Conservation (phyloP, 2,888 invertebrate genomes). For the Octonoba sinensis region DNA sequence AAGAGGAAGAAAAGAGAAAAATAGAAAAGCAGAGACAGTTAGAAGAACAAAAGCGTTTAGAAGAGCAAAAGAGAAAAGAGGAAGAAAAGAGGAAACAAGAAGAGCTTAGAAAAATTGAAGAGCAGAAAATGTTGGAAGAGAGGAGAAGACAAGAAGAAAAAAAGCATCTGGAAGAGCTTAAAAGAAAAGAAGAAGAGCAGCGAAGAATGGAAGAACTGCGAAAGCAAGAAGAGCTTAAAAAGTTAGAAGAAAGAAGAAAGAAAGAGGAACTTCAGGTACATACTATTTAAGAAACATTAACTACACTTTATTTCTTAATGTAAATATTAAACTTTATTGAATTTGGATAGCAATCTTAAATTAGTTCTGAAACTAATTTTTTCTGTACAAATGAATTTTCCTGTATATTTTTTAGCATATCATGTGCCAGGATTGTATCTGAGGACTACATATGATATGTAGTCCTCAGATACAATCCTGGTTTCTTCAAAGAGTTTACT, state of each 20-base stretch:
- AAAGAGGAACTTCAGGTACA: conserved; percentile 36
- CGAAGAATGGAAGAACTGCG: conserved; percentile 60
- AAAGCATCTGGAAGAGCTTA: conserved; percentile 50
- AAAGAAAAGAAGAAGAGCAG: conserved; percentile 62
- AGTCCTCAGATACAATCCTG: too few species aligned
- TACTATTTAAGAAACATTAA: not conserved
- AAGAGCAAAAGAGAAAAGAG: conserved; percentile 61
- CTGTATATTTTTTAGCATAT: too few species aligned
- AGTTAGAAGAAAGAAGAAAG: conserved; percentile 56
- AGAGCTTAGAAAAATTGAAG: conserved; percentile 48
- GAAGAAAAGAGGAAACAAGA: conserved; percentile 58
- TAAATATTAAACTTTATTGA: too few species aligned
- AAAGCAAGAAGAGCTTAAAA: conserved; percentile 60
- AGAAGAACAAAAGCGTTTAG: conserved; percentile 66
- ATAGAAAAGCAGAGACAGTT: conserved; percentile 51
- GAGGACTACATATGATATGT: too few species aligned
- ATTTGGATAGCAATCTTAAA: too few species aligned
- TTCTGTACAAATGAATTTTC: too few species aligned
- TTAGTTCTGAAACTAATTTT: too few species aligned
- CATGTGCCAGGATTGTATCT: too few species aligned
- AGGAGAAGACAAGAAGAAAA: conserved; percentile 60
- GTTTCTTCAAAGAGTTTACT: too few species aligned
- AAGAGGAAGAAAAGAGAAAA: conserved; percentile 48
- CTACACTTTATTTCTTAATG: too few species aligned
- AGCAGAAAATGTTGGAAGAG: conserved; percentile 52